Evolutionary conservation across 2,797 vertebrate genomes (phyloP), one percentile per base, ranked within the genome.

Genomic region (Sebastes diaconus): DNA sequence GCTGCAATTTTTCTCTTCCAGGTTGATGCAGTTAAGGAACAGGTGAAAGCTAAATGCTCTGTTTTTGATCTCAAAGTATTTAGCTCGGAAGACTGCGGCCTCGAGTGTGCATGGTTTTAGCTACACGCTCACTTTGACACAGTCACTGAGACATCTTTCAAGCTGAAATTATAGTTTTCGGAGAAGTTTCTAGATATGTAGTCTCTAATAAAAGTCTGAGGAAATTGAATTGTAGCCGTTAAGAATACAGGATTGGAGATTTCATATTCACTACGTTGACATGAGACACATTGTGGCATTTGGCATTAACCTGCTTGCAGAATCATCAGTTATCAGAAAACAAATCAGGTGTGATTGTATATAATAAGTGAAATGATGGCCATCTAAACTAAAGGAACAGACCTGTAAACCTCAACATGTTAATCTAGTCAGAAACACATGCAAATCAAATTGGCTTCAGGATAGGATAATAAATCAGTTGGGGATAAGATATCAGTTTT

Each of bases 1-100:
- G 88, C 86, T 88, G 94, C 96, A 94, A 95, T 95, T 97, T 73
- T 97, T 98, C 94, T 97, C 96, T 98, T 98, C 92, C 97, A 99
- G 98, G 97, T 98, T 96, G 97, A 98, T 97, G 97, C 97, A 92
- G 95, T 99, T 96, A 96, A 96, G 94, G 95, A 98, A 94, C 97
- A 98, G 97, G 98, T 99, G 97, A 99, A 97, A 96, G 95, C 96
- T 96, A 92, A 95, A 96, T 95, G 94, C 96, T 92, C 76, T 90
- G 95, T 95, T 84, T 88, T 88, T 86, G 59, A 70, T 79, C 42
- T 87, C 8, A 20, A 67, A 82, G 59, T 34, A 59, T 92, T 77
- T 95, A 96, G 95, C 95, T 96, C 94, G 89, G 94, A 96, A 92
- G 94, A 96, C 93, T 97, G 97, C 96, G 29, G 96, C 96, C 96